Evolutionary conservation across 2,113 vertebrate species (phyloP), one percentile per base, ranked within the genome.

Genomic region (Mionectes macconnelli): DNA sequence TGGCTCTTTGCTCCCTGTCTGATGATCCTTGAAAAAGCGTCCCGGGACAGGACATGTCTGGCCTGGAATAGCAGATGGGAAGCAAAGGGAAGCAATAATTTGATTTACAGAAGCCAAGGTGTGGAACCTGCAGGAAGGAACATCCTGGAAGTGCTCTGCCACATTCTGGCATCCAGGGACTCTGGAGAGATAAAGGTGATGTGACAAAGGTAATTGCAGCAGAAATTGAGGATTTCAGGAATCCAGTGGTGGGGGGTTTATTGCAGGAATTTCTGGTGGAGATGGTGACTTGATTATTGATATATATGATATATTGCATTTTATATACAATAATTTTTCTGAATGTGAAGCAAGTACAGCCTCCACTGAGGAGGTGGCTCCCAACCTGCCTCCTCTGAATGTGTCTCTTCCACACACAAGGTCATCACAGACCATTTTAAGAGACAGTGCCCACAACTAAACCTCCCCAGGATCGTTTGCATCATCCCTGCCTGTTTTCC

Each of bases 391-490:
- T 67, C 55, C 31, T 33, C 31, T 59, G 16, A 21, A 49, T 12
- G 22, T 11, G 3, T 40, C 44, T 62, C 56, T 76, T 42, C 75
- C 35, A 45, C 25, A 16, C n/a, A 55, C 72, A 35, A 57, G n/a
- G 72, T 62, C 25, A 1, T 42, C 22, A 12, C 37, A 28, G 55
- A 30, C 24, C 37, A 76, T 8, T 19, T 56, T 14, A 17, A 25
- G 45, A 60, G 60, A 14, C 3, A 0, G 22, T 67, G 27, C 35
- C 74, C 1, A 1, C 1, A 1, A 39, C 55, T 50, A 28, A 66
- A 42, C 30, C 47, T 33, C 52, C 39, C 4, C 21, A 15, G 69
- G 77, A 18, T 24, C 23, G 22, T 74, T 40, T 22, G 25, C 62
- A 18, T 52, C 22, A 19, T 49, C 78, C 27, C 45, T 8, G 12